Evolutionary conservation across 2,888 invertebrate genomes (phyloP).

Genomic region (Melieria omissa): DNA sequence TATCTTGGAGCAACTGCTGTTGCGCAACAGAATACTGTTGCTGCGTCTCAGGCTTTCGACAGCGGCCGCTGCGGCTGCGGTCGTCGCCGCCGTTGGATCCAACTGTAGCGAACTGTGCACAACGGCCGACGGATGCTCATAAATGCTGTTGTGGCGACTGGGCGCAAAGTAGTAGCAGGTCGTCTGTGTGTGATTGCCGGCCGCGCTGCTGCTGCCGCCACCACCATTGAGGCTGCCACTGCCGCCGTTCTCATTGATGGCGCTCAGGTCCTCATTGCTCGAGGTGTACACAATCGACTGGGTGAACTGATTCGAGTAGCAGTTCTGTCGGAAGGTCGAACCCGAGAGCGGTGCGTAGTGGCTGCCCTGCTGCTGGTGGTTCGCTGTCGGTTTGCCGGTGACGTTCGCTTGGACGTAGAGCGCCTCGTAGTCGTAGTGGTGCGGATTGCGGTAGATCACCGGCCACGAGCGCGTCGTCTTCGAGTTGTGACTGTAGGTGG

Average conservation of each 20-base stretch:
- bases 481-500: slow-evolving; percentile 63
- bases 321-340: slow-evolving; percentile 57
- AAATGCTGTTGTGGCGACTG: slow-evolving; percentile 63
- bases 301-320: slow-evolving; percentile 62
- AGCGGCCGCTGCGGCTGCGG: slow-evolving; percentile 62
- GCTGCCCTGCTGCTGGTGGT: slow-evolving; percentile 19
- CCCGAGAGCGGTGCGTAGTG: slow-evolving; percentile 14
- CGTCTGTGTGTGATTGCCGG: slow-evolving; percentile 50
- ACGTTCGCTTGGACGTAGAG: slow-evolving; percentile 56
- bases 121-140: slow-evolving; percentile 63
- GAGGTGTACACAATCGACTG: slow-evolving; percentile 62
- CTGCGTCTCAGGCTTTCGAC: slow-evolving; percentile 61
- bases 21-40: slow-evolving; percentile 61
- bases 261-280: slow-evolving; percentile 60
- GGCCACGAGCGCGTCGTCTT: slow-evolving; percentile 67
- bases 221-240: slow-evolving; percentile 37
- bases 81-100: slow-evolving; percentile 54
- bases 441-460: slow-evolving; percentile 66
- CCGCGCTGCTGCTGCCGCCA: slow-evolving; percentile 41
- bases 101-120: slow-evolving; percentile 61
- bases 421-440: slow-evolving; percentile 66
- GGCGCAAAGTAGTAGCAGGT: slow-evolving; percentile 63
- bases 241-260: slow-evolving; percentile 44
- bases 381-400: slow-evolving; percentile 16
- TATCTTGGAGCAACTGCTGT: slow-evolving; percentile 62